Evolutionary conservation across 2,888 invertebrate species (phyloP).

Genomic region (Orchesella flavescens): DNA sequence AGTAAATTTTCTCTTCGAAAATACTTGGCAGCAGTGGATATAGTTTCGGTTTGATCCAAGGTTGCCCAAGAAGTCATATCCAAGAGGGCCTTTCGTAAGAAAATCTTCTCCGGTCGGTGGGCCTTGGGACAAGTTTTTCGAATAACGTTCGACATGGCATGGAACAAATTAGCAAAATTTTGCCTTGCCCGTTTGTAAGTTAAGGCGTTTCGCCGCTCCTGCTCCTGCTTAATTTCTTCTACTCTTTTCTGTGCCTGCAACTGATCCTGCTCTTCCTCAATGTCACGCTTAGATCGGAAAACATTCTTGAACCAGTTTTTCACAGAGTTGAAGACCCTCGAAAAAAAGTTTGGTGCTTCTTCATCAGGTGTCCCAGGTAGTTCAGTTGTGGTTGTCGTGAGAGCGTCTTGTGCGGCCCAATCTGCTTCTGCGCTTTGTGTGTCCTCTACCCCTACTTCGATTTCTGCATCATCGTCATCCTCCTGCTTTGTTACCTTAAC

Average conservation of each 20-base stretch:
- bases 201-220: neutral
- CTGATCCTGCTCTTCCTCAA: neutral
- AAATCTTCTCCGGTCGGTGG: slow-evolving; percentile 29
- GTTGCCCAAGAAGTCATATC: slow-evolving; percentile 46
- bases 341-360: neutral
- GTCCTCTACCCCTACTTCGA: neutral
- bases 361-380: neutral
- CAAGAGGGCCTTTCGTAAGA: slow-evolving; percentile 30
- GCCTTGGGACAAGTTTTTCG: slow-evolving; percentile 19
- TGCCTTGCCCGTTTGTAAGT: slow-evolving; percentile 15
- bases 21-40: neutral
- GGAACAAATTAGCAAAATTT: slow-evolving; percentile 40
- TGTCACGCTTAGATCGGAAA: neutral
- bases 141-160: slow-evolving; percentile 34
- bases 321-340: neutral
- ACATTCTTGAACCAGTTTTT: neutral
- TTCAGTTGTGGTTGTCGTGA: neutral
- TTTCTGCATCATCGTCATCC: neutral
- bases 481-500: neutral
- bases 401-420: slow-evolving; percentile 21
- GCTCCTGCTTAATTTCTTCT: neutral
- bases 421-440: slow-evolving; percentile 15
- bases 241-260: neutral
- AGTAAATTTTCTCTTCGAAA: slow-evolving; percentile 16
- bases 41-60: slow-evolving; percentile 13